Base-by-base conservation (phyloP, 2,888 invertebrate genomes). In the Drosophila lacicola region DNA sequence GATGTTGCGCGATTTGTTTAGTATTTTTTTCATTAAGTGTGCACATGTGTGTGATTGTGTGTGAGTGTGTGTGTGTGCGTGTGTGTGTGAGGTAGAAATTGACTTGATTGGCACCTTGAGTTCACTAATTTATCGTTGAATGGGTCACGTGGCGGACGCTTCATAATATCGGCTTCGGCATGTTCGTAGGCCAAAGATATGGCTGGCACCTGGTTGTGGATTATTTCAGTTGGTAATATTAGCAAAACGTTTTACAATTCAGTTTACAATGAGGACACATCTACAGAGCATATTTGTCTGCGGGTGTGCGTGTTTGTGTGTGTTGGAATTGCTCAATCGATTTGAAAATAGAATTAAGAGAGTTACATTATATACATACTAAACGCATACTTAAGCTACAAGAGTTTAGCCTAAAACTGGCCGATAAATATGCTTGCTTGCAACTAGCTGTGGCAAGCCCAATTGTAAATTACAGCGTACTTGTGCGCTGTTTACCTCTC, bases 161-260 rank as follows among this genome's bases (percentile, higher is more conserved):
- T 96, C 96, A 96, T 96, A 93, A 97, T 97, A 94, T 97, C 96
- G 90, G 95, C 95, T 93, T 96, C 96, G 82, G 96, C 96, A 93
- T 95, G 95, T 94, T 97, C 96, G 93, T 96, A 97, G 92, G 96
- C 96, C 93, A 97, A 94, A 86, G 96, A 96, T 93, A 97, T 97
- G 92, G 96, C 96, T 90, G 96, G 96, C 93, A 95, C 93, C 94
- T 92, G n/a, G 37, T 70, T 72, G 90, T 88, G 72, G 76, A 83
- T 80, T 77, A 75, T 81, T 72, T 70, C 74, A 84, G 85, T 71
- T 83, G 73, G 70, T 84, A 86, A 86, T 65, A 80, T 83, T 89
- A 83, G 89, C 89, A 88, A 75, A 74, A 80, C 76, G 64, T 64
- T 78, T 80, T 72, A 76, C 84, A 84, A 57, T 55, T 73, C 44